These are phyloP conservation scores for Ataeniobius toweri DNA, from an alignment of 2,797 vertebrate species.

Conservation along the genomic window DNA sequence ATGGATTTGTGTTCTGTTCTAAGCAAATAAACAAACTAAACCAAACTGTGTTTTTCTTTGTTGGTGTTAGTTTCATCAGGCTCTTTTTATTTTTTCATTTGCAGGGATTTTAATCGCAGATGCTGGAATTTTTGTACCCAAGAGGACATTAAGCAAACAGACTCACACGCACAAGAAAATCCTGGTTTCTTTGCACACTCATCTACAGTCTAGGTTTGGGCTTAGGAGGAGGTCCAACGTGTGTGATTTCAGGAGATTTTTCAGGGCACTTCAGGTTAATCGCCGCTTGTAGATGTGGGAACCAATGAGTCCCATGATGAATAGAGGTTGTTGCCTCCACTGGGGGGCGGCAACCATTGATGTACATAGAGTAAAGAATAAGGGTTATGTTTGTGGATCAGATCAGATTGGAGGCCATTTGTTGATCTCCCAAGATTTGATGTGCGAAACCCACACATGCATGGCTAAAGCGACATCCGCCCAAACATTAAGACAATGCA, in stretches of 20 bases:
- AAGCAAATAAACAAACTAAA: slow-evolving; percentile 1
- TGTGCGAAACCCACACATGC: slow-evolving; percentile 22
- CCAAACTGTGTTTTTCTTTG: slow-evolving; percentile 22
- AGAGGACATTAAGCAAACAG: slow-evolving; percentile 43
- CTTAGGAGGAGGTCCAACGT: slow-evolving; percentile 6
- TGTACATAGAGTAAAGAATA: slow-evolving; percentile 31
- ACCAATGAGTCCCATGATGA: slow-evolving; percentile 18
- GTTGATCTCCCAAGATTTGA: slow-evolving; percentile 25
- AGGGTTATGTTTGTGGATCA: slow-evolving; percentile 60
- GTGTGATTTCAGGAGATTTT: background rate
- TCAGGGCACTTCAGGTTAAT: background rate
- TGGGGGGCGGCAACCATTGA: slow-evolving; percentile 4
- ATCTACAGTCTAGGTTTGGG: background rate
- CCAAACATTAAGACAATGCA: slow-evolving; percentile 4
- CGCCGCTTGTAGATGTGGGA: slow-evolving; percentile 2
- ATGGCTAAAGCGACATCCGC: slow-evolving; percentile 25
- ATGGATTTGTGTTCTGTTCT: background rate
- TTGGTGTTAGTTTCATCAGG: background rate
- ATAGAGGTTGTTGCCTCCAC: slow-evolving; percentile 14
- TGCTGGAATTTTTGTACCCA: slow-evolving; percentile 38
- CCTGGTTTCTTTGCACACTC: background rate
- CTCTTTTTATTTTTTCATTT: background rate
- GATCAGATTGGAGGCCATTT: slow-evolving; percentile 43
- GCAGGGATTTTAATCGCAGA: slow-evolving; percentile 22
- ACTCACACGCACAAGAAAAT: slow-evolving; percentile 23